Conservation (phyloP, 2,113 vertebrate species). For the Egretta garzetta region DNA sequence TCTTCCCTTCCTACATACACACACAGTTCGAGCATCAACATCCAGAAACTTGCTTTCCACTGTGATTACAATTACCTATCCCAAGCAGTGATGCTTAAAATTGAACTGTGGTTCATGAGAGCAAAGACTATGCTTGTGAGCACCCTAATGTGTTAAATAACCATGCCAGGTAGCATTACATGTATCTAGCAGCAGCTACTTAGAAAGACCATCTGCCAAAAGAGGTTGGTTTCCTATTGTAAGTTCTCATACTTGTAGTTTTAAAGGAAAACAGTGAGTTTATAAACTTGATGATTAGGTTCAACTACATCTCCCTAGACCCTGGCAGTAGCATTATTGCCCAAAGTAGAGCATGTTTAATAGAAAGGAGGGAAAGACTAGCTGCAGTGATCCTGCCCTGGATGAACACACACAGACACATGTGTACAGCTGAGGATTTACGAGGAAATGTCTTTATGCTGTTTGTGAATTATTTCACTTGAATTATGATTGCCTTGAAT, state of each 20-base stretch:
- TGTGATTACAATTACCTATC: slow-evolving; percentile 71
- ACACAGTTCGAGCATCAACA: slow-evolving; percentile 20
- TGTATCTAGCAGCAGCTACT: slow-evolving; percentile 54
- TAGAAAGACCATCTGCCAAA: slow-evolving; percentile 71
- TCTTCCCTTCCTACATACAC: neutral
- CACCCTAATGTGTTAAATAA: slow-evolving; percentile 77
- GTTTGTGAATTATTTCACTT: slow-evolving; percentile 67
- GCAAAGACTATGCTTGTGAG: slow-evolving; percentile 70
- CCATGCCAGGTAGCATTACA: slow-evolving; percentile 58
- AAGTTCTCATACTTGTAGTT: slow-evolving; percentile 55
- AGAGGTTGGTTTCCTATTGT: slow-evolving; percentile 54
- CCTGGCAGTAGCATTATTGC: neutral
- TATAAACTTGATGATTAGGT: slow-evolving; percentile 19
- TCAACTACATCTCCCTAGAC: slow-evolving; percentile 6
- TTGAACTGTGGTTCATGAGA: slow-evolving; percentile 77
- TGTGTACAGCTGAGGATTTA: slow-evolving; percentile 31
- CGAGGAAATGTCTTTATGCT: slow-evolving; percentile 29
- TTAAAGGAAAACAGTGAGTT: slow-evolving; percentile 54
- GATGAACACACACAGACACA: neutral
- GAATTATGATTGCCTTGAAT: slow-evolving; percentile 57
- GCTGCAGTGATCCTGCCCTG: neutral
- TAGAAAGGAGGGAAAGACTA: neutral
- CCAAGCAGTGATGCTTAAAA: slow-evolving; percentile 77
- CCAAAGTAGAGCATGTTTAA: neutral
- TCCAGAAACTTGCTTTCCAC: slow-evolving; percentile 55